Base-by-base conservation (phyloP, 1,140 invertebrate genomes). In the Drosophila orosa region DNA sequence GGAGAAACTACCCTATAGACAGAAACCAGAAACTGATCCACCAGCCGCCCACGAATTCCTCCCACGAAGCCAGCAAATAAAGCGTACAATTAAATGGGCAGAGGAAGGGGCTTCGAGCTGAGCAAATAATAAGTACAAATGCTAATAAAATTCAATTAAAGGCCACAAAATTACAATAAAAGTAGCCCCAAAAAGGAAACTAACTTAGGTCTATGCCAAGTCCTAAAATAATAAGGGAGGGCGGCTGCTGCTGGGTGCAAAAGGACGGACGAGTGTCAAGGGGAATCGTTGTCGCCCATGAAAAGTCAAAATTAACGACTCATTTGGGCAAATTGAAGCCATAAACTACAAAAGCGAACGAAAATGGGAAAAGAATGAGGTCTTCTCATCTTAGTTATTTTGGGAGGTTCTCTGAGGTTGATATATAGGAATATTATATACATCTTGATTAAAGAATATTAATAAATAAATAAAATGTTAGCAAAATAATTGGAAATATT, bases 141-240 rank as follows among this genome's bases (percentile, higher is more conserved):
- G 85, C 85, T 86, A 90, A 90, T 90, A 90, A 90, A 90, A 90
- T 90, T 90, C 85, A 90, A 90, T 90, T 90, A 90, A 90, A 90
- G 74, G 74, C 87, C 84, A 85, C 83, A 86, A 86, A 87, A 86
- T 86, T 86, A 87, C 83, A 87, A 86, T 86, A 86, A 89, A 87
- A 87, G 73, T 85, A 68, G 77, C 58, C 50, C 25, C 31, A 29
- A 54, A 54, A 74, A 50, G 63, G 37, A 79, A 86, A 86, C 83
- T 86, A 79, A 77, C 79, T 66, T 56, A 52, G 48, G 48, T 52
- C 29, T 52, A 52, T 59, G 45, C 31, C 44, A 40, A 35, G 44
- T 73, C 37, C 37, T 31, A 42, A 27, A 69, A 48, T 71, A 56
- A 56, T 25, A 60, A 56, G 47, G 52, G 3, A 35, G 13, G 44